A percentile compares a stretch with the other conserved stretches of the same genome.
These are phyloP conservation scores for Campoplex capitator DNA, from an alignment of 2,888 invertebrate genomes.

Conservation along the genomic window DNA sequence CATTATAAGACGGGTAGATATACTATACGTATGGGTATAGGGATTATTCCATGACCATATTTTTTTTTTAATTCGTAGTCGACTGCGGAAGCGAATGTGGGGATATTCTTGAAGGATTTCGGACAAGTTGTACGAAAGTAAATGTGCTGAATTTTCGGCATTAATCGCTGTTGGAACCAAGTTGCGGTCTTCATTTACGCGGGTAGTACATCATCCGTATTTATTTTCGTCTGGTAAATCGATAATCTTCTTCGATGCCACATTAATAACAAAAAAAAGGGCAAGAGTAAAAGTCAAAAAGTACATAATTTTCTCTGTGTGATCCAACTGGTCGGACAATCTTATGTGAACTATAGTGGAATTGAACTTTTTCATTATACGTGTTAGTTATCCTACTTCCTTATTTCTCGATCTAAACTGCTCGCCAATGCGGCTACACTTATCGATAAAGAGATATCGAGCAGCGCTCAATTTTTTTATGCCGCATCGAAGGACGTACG, in stretches of 20 bases:
- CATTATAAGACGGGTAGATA: not conserved
- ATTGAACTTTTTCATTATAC: not conserved
- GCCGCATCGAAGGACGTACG: not conserved
- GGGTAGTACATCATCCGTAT: not conserved
- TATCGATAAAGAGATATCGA: conserved; percentile 59
- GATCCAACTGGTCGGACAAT: not conserved
- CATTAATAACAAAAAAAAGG: not conserved
- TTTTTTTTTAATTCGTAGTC: not conserved
- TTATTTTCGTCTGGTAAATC: not conserved
- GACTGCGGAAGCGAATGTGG: not conserved
- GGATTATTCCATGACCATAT: not conserved
- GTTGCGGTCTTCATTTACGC: not conserved
- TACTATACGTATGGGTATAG: not conserved
- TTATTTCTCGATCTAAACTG: conserved; percentile 7
- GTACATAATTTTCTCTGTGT: not conserved
- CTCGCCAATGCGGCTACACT: conserved; percentile 14
- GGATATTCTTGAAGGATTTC: not conserved
- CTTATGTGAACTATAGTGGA: not conserved
- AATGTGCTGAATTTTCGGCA: too few relatives aligned
- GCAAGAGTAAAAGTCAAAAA: not conserved
- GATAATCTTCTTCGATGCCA: not conserved
- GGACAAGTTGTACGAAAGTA: not conserved
- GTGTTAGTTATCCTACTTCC: not conserved
- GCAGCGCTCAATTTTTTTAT: conserved; percentile 44
- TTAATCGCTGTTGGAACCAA: not conserved